Evolutionary conservation across 2,888 invertebrate genomes (phyloP).

Genomic region (Chrysolina haemoptera): DNA sequence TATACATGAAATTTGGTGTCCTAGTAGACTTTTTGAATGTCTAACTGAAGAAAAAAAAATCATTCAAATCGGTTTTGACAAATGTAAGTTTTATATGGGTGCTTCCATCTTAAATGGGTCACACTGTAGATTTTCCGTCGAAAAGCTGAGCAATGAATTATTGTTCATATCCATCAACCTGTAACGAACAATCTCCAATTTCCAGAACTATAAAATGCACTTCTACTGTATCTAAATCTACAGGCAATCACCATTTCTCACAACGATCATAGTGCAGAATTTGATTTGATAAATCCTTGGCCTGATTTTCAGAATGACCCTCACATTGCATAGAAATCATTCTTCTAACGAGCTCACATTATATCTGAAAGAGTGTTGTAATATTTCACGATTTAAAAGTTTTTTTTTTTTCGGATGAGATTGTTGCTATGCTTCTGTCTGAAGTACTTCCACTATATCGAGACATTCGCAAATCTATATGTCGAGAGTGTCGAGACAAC

Average conservation of each 20-base stretch:
- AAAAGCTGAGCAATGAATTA: no score
- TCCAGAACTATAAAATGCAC: not conserved
- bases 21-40: no score
- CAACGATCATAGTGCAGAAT: conserved; percentile 30
- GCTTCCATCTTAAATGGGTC: no score
- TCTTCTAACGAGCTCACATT: conserved; percentile 29
- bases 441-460: not conserved
- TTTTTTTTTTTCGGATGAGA: not conserved
- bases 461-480: no score
- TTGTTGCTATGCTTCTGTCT: not conserved
- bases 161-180: no score
- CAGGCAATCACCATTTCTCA: conserved; percentile 1
- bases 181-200: not conserved
- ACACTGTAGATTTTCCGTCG: no score
- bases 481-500: no score
- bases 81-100: no score
- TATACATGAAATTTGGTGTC: no score
- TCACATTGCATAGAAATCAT: conserved; percentile 34
- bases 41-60: no score
- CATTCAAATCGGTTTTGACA: no score
- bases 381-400: conserved; percentile 8
- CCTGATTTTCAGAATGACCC: conserved; percentile 33
- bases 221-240: not conserved
- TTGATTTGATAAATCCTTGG: conserved; percentile 39
- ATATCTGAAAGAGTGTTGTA: conserved; percentile 24